phyloP scores from a whole-genome alignment of 2,888 invertebrate genomes.

The Stenichneumon culpator region DNA sequence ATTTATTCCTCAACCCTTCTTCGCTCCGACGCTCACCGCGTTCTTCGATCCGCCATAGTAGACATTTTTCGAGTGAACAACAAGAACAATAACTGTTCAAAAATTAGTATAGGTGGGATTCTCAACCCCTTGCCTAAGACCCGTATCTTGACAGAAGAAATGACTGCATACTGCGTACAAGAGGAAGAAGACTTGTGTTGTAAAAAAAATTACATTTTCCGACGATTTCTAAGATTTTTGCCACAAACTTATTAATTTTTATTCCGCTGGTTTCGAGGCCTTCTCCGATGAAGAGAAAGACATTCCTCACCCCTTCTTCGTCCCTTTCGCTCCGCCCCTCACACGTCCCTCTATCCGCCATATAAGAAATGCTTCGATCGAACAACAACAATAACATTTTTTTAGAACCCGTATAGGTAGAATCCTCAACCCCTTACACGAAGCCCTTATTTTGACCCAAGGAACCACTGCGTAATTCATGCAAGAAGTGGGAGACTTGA shows the following conservation, averaged over 20 bases:
- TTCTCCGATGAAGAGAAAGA: not conserved
- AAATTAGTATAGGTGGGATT: no score
- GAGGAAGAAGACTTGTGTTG: no score
- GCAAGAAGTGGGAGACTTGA: conserved; percentile 29
- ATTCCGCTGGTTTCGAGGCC: not conserved
- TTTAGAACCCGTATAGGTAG: no score
- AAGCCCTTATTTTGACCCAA: conserved; percentile 41
- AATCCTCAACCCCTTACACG: conserved; percentile 57
- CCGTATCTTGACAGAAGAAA: conserved; percentile 41
- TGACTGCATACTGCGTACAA: conserved; percentile 78
- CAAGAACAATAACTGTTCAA: no score
- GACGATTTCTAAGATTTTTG: not conserved
- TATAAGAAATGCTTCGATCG: conserved; percentile 9
- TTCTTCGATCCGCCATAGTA: conserved; percentile 35
- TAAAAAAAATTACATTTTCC: not conserved
- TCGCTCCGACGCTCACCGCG: conserved; percentile 42
- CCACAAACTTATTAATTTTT: no score
- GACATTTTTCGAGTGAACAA: not conserved
- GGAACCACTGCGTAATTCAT: conserved; percentile 77
- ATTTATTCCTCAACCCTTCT: not conserved
- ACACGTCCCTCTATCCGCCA: conserved; percentile 30
- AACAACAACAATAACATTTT: no score
- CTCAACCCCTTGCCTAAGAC: conserved; percentile 54
- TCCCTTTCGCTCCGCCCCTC: conserved; percentile 44
- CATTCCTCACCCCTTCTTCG: not conserved